Percentiles rank a stretch among this genome's conserved stretches.
Conservation (phyloP, 2,888 invertebrate genomes). For the Stenichneumon culpator region DNA sequence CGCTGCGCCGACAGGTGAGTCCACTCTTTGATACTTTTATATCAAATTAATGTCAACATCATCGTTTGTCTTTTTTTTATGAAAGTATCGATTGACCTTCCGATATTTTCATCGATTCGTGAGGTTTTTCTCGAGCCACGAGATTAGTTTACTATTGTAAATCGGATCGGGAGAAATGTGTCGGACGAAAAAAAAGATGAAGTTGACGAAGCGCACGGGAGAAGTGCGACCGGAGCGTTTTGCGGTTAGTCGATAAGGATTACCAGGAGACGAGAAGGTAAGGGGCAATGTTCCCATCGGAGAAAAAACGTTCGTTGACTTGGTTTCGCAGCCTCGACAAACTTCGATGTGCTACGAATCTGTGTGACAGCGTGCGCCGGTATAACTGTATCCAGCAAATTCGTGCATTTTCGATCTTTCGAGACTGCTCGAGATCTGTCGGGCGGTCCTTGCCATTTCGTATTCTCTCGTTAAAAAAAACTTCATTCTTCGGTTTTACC, state of each 20-base stretch:
- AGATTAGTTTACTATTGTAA: too few species aligned
- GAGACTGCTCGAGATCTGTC: background rate
- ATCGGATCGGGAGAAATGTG: too few species aligned
- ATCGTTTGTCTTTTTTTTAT: background rate
- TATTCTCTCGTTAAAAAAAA: background rate
- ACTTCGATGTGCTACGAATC: background rate
- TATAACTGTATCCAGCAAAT: too few species aligned
- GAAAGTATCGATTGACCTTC: background rate
- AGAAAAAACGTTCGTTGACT: background rate
- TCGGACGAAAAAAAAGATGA: background rate
- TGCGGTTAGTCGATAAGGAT: background rate
- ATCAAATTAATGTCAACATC: conserved; percentile 16
- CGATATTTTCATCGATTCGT: background rate
- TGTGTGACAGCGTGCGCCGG: background rate
- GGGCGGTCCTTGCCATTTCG: background rate
- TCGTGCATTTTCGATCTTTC: background rate
- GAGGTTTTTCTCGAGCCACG: background rate
- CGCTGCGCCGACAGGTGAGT: conserved; percentile 76
- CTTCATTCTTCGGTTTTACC: background rate
- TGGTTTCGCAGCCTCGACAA: background rate
- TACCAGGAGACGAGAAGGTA: background rate
- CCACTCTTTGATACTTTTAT: conserved; percentile 39
- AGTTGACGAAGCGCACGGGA: background rate
- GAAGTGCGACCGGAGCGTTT: background rate
- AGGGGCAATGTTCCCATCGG: conserved; percentile 17